Evolutionary conservation across 2,113 vertebrate genomes (phyloP), one percentile per base, ranked within the genome.

Genomic region (Scartelaos histophorus): DNA sequence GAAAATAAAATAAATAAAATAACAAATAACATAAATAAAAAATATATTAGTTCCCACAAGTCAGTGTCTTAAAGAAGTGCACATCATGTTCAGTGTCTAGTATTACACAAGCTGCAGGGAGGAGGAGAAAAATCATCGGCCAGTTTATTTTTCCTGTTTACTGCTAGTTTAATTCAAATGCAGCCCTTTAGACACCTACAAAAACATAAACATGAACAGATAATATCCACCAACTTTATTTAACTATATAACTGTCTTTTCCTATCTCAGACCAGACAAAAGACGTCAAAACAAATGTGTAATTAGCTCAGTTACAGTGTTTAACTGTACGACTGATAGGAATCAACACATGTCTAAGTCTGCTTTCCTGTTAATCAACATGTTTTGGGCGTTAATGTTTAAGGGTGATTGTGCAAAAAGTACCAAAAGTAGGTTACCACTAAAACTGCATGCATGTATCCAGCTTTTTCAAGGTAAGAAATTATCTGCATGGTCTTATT

Each of bases 311-410:
- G 49, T 70, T 53, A 47, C 3, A 61, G 66, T 25, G 29, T 69
- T 54, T 56, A 49, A 35, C 47, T 57, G 62, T 64, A 35, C 60
- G 75, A 72, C 67, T 35, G 74, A 78, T 77, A 74, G 13, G 21
- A 38, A 82, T 77, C 78, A 47, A 9, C 45, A 29, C n/a, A 13
- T 38, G 35, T 60, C 65, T 60, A 49, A 13, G 15, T 51, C 38
- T 64, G 51, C 60, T 61, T 82, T 83, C 76, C 80, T 71, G 79
- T 56, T 16, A 56, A 78, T 87, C 70, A 71, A 29, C 34, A 58
- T 70, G 74, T 70, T 83, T 74, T 80, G 88, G 82, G 84, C 69
- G 74, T 75, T 77, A 73, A 47, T 56, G 11, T 78, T 17, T 0
- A 58, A 54, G 66, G 81, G 74, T 54, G 76, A 54, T 71, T 82